Base-by-base conservation (phyloP, 2,113 vertebrate species). In the Engraulis encrasicolus region DNA sequence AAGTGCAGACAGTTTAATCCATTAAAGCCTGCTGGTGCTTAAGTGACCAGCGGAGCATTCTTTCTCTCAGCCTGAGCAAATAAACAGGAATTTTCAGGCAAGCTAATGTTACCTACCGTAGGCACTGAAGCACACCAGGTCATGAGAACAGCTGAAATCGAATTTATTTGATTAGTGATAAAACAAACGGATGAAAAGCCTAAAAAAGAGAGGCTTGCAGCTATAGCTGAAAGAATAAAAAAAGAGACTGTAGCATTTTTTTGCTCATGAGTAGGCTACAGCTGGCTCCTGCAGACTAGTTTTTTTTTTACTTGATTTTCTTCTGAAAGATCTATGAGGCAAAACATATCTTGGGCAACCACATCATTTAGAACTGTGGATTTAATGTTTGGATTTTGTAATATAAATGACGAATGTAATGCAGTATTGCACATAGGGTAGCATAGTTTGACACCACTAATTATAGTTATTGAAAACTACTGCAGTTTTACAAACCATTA, bases 1-100 rank as follows among this genome's bases (percentile, higher is more conserved):
- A 83, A 81, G 80, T 58, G 83, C 83, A 85, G 79, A 82, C 85
- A 20, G 84, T 79, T 61, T 80, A 83, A 87, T 74, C 86, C 82
- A 89, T 89, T 89, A 85, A 89, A 90, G 77, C 15, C 14, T 78
- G 50, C 71, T 31, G 5, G 49, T 66, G 50, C 82, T 82, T 77
- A 83, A 88, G 82, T 85, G 40, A 54, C 81, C 78, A 83, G 78
- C 81, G 83, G 66, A 84, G 82, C 85, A 84, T 83, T 38, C 66
- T 81, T 50, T 79, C n/a, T 85, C 61, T 58, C 54, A 79, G 50
- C 38, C 48, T n/a, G 40, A 31, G 50, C 36, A 34, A 82, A 82
- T 12, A 79, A 48, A 37, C 40, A 77, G 79, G 81, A 66, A 78
- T 50, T 81, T 45, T n/a, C n/a, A 31, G 23, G 27, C 17, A 82